Base-by-base conservation (phyloP, 2,797 vertebrate species). In the Sebastes nivosus region DNA sequence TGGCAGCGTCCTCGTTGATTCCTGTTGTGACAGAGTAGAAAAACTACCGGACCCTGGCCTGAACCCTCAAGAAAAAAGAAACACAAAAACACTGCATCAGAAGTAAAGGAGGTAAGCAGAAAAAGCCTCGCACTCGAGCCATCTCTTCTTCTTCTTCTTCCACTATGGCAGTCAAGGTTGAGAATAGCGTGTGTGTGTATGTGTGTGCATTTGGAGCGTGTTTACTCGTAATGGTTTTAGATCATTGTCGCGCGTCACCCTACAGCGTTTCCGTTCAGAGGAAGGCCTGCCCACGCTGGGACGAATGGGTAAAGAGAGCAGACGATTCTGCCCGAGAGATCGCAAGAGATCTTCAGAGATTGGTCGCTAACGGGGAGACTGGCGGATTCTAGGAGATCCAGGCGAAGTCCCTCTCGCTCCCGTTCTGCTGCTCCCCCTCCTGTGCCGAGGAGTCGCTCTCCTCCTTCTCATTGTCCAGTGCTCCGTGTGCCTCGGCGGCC, bases 381-480 rank as follows among this genome's bases (percentile, higher is more conserved):
- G 72, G 66, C 73, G 38, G 83, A 46, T 91, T 87, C 97, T 99
- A 99, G 88, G 98, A 97, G 94, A 99, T 97, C 98, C 98, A 99
- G 77, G 97, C 87, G 46, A 99, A 99, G 95, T 99, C 98, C 94
- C 97, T 97, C 88, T 98, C 97, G 0, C 95, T 95, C 36, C 95
- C 96, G 36, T 96, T 96, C 18, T 95, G 95, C 86, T 96, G 96
- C 81, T 96, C 96, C 38, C 96, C 96, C 63, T 96, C 98, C 85
- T 92, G 97, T 0, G 96, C 96, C 1, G 96, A 99, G 88, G 95
- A 99, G 92, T 98, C 98, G 0, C 97, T 98, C 54, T 96, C 97
- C 89, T 97, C 96, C 93, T 97, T 98, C 85, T 97, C 97, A 5
- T 97, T 97, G 87, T 97, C 97, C 93, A 97, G 94, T 86, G 96